Conservation (phyloP, 2,797 vertebrate genomes). For the Pristis pectinata region DNA sequence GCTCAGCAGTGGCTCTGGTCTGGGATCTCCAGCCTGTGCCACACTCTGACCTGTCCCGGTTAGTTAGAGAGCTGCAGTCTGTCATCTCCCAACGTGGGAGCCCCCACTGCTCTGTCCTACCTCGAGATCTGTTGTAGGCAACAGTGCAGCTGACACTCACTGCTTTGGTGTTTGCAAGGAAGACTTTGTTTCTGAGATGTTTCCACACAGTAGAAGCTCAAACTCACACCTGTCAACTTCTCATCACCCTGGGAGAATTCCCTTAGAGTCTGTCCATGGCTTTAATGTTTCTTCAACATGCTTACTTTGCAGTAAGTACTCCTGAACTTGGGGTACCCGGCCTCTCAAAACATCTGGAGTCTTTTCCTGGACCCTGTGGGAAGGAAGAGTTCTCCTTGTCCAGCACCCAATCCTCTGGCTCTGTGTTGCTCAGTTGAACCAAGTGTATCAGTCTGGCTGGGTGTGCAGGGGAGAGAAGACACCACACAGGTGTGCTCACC, state of each 20-base stretch:
- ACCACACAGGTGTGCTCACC: too few species aligned
- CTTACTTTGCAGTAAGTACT: neutral
- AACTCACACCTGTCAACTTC: neutral
- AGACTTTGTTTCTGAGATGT: neutral
- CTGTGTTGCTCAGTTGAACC: accelerated
- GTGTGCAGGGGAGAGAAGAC: too few species aligned
- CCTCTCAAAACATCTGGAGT: neutral
- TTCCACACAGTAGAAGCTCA: neutral
- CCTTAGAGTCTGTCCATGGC: neutral
- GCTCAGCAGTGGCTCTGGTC: neutral
- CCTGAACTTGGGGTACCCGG: neutral
- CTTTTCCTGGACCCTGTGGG: neutral
- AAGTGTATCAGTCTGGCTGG: too few species aligned
- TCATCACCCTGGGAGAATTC: too few species aligned
- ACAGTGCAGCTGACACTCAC: neutral
- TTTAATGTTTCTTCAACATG: neutral
- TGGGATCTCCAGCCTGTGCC: neutral
- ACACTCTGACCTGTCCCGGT: neutral
- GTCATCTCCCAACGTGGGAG: neutral
- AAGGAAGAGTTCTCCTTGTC: too few species aligned
- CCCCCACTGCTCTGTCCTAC: too few species aligned
- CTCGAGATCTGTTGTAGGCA: too few species aligned
- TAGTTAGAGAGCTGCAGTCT: neutral
- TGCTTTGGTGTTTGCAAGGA: neutral
- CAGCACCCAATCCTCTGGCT: too few species aligned